A percentile compares a stretch with the other conserved stretches of the same genome.
Conservation (phyloP, 2,113 vertebrate genomes). For the Tragelaphus imberbis region DNA sequence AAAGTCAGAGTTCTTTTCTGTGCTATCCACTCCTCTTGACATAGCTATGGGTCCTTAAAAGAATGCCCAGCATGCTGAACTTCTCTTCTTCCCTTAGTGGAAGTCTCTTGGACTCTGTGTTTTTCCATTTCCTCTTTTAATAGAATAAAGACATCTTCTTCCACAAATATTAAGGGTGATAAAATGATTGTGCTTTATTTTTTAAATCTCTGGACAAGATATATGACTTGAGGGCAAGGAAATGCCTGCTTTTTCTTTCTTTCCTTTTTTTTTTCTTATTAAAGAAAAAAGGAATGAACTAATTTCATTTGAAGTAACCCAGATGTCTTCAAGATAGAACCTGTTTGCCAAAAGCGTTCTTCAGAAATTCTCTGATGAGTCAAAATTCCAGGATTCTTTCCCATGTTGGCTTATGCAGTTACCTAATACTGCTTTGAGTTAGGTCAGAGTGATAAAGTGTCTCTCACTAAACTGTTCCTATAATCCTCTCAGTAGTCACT, state of each 20-base stretch:
- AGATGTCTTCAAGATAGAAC: conserved; percentile 55
- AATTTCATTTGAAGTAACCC: conserved; percentile 63
- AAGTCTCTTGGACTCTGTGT: conserved; percentile 7
- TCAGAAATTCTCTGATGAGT: conserved; percentile 69
- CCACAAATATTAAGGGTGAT: conserved; percentile 22
- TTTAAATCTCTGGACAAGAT: conserved; percentile 41
- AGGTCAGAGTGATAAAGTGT: neutral
- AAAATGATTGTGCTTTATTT: conserved; percentile 44
- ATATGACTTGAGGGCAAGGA: conserved; percentile 43
- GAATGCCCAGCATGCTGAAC: neutral
- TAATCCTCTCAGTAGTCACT: conserved; percentile 1
- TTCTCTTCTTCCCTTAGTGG: neutral
- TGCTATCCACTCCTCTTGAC: neutral
- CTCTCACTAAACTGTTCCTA: conserved; percentile 10
- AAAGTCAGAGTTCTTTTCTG: neutral
- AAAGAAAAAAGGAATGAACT: conserved; percentile 26
- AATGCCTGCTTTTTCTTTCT: neutral
- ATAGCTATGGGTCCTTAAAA: neutral
- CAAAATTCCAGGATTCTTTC: conserved; percentile 68
- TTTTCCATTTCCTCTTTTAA: conserved; percentile 54
- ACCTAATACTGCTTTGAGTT: conserved; percentile 17
- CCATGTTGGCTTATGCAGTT: conserved; percentile 28
- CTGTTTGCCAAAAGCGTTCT: conserved; percentile 62
- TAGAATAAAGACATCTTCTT: conserved; percentile 29
- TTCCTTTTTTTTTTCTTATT: conserved; percentile 2